A percentile compares a stretch with the other conserved stretches of the same genome.
These are phyloP conservation scores for Astropecten irregularis DNA, from an alignment of 53 echinoderm and acorn worm species.

Conservation along the genomic window DNA sequence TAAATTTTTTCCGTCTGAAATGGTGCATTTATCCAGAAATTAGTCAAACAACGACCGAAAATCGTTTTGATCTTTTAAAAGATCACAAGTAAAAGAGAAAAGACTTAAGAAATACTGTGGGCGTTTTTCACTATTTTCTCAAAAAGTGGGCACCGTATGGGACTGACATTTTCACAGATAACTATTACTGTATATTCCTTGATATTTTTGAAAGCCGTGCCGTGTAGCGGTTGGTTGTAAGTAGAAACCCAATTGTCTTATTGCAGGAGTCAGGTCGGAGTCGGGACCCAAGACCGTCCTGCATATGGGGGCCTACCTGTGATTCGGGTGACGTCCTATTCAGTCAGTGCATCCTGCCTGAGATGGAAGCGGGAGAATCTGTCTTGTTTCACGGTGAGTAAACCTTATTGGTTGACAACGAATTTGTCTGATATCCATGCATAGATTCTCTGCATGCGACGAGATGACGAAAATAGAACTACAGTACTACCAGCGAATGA, in stretches of 20 bases:
- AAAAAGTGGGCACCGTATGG: too few relatives aligned
- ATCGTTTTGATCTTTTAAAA: too few relatives aligned
- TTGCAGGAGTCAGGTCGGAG: not conserved
- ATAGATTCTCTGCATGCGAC: not conserved
- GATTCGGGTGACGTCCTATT: constrained; percentile 1
- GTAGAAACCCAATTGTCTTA: not conserved
- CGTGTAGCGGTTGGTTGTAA: not conserved
- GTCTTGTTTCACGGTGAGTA: not conserved
- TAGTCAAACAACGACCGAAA: too few relatives aligned
- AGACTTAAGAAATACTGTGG: too few relatives aligned
- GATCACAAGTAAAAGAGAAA: too few relatives aligned
- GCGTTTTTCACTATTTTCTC: too few relatives aligned
- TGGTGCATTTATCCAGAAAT: too few relatives aligned
- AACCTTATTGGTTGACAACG: not conserved
- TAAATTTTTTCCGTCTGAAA: too few relatives aligned
- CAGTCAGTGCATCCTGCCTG: not conserved
- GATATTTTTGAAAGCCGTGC: not conserved
- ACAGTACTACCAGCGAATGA: too few relatives aligned
- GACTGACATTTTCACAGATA: too few relatives aligned
- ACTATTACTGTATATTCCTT: too few relatives aligned
- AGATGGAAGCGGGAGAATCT: constrained; percentile 3
- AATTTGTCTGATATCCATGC: not conserved
- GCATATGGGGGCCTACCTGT: constrained; percentile 2
- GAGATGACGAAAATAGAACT: not conserved
- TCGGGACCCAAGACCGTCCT: not conserved